Conservation (phyloP, 2,797 vertebrate genomes). For the Choloepus didactylus region DNA sequence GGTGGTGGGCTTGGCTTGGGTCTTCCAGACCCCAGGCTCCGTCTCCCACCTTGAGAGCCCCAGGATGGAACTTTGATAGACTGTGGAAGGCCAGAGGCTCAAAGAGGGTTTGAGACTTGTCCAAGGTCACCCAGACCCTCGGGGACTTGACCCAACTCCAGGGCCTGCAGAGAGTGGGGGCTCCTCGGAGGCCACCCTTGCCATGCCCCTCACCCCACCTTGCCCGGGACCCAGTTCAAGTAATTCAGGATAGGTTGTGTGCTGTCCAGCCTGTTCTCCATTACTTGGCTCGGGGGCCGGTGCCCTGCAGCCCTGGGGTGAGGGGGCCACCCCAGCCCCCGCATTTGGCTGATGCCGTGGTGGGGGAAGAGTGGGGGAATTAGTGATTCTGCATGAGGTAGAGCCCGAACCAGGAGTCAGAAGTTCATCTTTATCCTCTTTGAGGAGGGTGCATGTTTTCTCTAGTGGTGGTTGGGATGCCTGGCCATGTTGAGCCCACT, state of each 20-base stretch:
- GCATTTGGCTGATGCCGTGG: not conserved
- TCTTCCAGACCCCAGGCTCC: not conserved
- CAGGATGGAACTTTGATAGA: not conserved
- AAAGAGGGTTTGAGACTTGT: not conserved
- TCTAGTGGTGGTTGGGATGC: not conserved
- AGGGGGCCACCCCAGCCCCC: slow-evolving; percentile 68
- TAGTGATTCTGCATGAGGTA: not conserved
- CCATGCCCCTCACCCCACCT: slow-evolving; percentile 67
- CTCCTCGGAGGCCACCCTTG: not conserved
- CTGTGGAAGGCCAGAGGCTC: not conserved
- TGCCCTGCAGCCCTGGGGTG: slow-evolving; percentile 80
- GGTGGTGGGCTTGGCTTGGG: not conserved
- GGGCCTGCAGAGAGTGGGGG: not conserved
- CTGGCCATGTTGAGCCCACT: not conserved
- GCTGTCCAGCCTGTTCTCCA: slow-evolving; percentile 95
- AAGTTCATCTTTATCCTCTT: not conserved
- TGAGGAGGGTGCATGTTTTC: not conserved
- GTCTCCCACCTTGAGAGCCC: not conserved
- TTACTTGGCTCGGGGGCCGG: slow-evolving; percentile 96
- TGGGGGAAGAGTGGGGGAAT: not conserved
- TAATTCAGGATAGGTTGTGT: slow-evolving; percentile 99
- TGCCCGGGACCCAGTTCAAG: slow-evolving; percentile 95
- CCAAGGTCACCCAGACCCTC: not conserved
- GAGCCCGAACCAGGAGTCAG: not conserved
- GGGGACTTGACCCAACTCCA: not conserved